These are phyloP conservation scores for Chlamydotis undulata DNA, from an alignment of 2,113 vertebrate species.

Conservation along the genomic window DNA sequence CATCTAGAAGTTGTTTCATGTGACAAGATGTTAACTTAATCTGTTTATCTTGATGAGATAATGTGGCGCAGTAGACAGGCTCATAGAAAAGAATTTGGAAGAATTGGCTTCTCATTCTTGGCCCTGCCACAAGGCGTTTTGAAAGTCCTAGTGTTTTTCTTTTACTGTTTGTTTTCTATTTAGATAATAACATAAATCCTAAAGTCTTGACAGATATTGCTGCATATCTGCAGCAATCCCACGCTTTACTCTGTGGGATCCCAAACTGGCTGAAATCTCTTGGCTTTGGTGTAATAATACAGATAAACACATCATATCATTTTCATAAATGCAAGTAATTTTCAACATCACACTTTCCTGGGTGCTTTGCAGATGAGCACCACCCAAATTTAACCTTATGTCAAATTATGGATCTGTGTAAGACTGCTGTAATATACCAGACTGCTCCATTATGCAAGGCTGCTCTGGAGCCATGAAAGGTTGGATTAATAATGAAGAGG, in stretches of 20 bases:
- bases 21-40: not conserved
- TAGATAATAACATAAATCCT: not conserved
- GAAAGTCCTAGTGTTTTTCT: not conserved
- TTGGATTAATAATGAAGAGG: not conserved
- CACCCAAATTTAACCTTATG: not conserved
- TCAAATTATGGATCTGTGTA: not conserved
- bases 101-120: not conserved
- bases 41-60: not conserved
- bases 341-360: not conserved
- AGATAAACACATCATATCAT: not conserved
- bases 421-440: not conserved
- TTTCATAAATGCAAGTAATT: not conserved
- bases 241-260: not conserved
- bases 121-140: not conserved
- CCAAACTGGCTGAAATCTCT: not conserved
- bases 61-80: not conserved
- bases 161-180: not conserved
- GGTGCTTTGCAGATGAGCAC: not conserved
- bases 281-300: not conserved
- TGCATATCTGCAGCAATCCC: not conserved
- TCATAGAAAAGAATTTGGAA: not conserved
- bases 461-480: not conserved
- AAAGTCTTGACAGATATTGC: not conserved
- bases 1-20: not conserved
- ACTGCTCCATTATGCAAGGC: not conserved